These are phyloP conservation scores for Drosophila peninsularis DNA, from an alignment of 2,888 invertebrate genomes.

Conservation along the genomic window DNA sequence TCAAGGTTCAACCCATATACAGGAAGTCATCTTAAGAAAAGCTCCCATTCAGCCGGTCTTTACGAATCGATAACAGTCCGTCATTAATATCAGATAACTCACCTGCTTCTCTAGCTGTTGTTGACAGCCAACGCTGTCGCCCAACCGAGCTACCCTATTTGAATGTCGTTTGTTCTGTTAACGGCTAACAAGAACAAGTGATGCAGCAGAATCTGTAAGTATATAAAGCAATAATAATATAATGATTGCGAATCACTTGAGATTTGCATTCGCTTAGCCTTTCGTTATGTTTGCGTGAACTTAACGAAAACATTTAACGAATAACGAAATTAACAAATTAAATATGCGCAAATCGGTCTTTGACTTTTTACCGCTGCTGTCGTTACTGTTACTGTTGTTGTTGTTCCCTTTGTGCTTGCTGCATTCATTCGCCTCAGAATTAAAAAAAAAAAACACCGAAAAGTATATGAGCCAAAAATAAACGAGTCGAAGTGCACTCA, in stretches of 20 bases:
- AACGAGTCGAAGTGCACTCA: not conserved
- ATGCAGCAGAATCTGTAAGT: slow-evolving; percentile 27
- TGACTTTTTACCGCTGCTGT: slow-evolving; percentile 46
- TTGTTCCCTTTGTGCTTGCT: slow-evolving; percentile 44
- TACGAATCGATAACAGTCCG: not conserved
- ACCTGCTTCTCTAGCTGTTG: slow-evolving; percentile 46
- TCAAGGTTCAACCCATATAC: slow-evolving; percentile 17
- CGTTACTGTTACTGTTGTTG: slow-evolving; percentile 11
- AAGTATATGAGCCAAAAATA: slow-evolving; percentile 20
- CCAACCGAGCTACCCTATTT: not conserved
- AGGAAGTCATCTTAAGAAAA: slow-evolving; percentile 6
- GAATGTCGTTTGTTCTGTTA: slow-evolving; percentile 10
- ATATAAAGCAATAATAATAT: slow-evolving; percentile 11
- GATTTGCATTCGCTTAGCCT: slow-evolving; percentile 6
- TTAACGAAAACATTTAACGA: slow-evolving; percentile 33
- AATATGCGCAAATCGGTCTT: slow-evolving; percentile 63
- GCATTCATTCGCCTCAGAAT: slow-evolving; percentile 43
- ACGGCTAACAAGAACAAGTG: slow-evolving; percentile 26
- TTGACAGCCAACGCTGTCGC: slow-evolving; percentile 44
- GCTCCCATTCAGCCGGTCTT: not conserved
- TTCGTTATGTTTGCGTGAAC: slow-evolving; percentile 22
- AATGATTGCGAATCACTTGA: slow-evolving; percentile 7
- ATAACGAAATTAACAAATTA: slow-evolving; percentile 37
- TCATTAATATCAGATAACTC: slow-evolving; percentile 33
- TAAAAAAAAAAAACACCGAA: slow-evolving; percentile 18